Conservation (phyloP, 1,140 invertebrate species). For the Anastrepha obliqua region DNA sequence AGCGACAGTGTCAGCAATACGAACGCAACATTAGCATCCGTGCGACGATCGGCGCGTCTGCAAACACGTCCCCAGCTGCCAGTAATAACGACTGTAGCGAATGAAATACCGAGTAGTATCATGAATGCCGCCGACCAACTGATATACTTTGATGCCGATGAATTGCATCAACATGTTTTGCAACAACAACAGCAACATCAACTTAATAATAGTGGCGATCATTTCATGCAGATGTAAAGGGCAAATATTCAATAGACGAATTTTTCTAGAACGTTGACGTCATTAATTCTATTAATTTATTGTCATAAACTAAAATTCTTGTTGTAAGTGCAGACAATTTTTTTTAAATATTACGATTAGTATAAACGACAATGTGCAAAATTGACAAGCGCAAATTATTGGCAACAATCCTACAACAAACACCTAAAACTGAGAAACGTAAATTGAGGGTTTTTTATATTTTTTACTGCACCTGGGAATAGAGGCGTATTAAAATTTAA, state of each 20-base stretch:
- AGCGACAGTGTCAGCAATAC: not conserved
- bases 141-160: conserved; percentile 56
- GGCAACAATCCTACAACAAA: no score
- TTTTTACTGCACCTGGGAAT: no score
- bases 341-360: no score
- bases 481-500: no score
- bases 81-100: conserved; percentile 44
- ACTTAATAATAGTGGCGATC: conserved; percentile 43
- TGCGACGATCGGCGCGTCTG: conserved; percentile 44
- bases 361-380: no score
- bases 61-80: conserved; percentile 20
- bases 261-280: not conserved
- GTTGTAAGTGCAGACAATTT: not conserved
- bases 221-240: conserved; percentile 37
- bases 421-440: no score
- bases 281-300: not conserved
- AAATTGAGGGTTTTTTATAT: no score
- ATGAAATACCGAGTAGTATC: conserved; percentile 38
- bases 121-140: conserved; percentile 52
- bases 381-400: no score
- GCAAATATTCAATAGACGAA: not conserved
- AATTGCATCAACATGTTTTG: conserved; percentile 45
- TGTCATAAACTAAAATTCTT: not conserved
- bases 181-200: conserved; percentile 54
- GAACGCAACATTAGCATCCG: not conserved